Evolutionary conservation across 2,888 invertebrate species (phyloP).

Genomic region (Dioctria linearis): DNA sequence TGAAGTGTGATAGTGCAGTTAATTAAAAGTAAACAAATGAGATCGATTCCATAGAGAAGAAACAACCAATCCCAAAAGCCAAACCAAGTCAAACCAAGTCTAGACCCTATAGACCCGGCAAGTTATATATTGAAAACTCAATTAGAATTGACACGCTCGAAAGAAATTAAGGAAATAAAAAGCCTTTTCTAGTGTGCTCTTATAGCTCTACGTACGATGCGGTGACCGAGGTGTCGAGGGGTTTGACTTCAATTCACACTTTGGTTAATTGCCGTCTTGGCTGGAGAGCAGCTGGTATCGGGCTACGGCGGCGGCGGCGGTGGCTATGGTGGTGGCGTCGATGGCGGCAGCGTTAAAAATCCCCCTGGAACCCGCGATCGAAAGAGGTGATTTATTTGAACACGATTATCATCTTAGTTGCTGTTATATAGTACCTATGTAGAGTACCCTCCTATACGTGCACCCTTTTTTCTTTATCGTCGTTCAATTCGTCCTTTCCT

Average conservation of each 20-base stretch:
- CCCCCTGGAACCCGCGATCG: slow-evolving; percentile 29
- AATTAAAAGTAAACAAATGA: slow-evolving; percentile 49
- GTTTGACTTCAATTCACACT: slow-evolving; percentile 47
- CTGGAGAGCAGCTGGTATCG: neutral
- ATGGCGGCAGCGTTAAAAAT: slow-evolving; percentile 34
- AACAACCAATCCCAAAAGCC: neutral
- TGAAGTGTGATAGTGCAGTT: slow-evolving; percentile 15
- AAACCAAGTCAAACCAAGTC: neutral
- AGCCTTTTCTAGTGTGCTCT: neutral
- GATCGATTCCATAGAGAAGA: slow-evolving; percentile 12
- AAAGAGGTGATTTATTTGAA: slow-evolving; percentile 49
- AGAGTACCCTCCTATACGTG: neutral
- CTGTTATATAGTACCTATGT: neutral
- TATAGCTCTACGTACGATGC: neutral
- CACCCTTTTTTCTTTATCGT: neutral
- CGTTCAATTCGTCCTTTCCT: too few species aligned
- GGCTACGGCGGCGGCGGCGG: too few species aligned
- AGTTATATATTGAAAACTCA: slow-evolving; percentile 24
- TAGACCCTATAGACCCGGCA: neutral
- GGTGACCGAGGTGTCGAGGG: slow-evolving; percentile 7
- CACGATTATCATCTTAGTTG: slow-evolving; percentile 51
- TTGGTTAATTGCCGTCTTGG: slow-evolving; percentile 42
- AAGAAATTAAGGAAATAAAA: slow-evolving; percentile 25
- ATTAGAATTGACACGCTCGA: slow-evolving; percentile 43
- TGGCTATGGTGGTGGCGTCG: neutral